Conservation (phyloP, 2,797 vertebrate genomes). For the Parauchenoglanis ngamensis region DNA sequence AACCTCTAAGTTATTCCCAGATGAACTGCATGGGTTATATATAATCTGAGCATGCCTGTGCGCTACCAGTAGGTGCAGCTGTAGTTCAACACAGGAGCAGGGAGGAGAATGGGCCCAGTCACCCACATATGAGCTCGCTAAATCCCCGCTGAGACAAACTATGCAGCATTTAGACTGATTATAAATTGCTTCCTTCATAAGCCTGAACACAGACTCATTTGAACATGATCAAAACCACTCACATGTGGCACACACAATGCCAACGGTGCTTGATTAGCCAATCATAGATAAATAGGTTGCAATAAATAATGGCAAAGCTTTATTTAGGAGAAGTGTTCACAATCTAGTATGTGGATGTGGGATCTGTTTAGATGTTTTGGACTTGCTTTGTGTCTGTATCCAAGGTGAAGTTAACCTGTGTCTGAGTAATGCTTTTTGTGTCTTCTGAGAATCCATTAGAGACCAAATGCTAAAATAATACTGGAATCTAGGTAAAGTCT, state of each 20-base stretch:
- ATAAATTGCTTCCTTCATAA: conserved; percentile 59
- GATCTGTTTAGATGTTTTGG: conserved; percentile 49
- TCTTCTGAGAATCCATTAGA: conserved; percentile 39
- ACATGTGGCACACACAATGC: conserved; percentile 63
- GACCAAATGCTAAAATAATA: conserved; percentile 37
- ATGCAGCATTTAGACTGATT: conserved; percentile 49
- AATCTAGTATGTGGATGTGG: conserved; percentile 33
- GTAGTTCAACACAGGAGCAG: conserved; percentile 64
- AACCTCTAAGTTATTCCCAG: conserved; percentile 39
- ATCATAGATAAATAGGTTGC: conserved; percentile 37
- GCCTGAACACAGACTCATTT: conserved; percentile 54
- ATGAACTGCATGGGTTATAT: conserved; percentile 21
- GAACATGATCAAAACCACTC: conserved; percentile 58
- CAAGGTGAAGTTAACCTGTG: conserved; percentile 41
- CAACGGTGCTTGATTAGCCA: conserved; percentile 64
- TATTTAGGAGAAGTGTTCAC: conserved; percentile 32
- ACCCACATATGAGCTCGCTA: conserved; percentile 33
- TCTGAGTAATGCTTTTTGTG: conserved; percentile 28
- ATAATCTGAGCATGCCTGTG: conserved; percentile 48
- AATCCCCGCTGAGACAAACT: conserved; percentile 26
- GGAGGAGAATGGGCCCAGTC: conserved; percentile 41
- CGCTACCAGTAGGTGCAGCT: conserved; percentile 75
- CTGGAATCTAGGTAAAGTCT: conserved; percentile 8
- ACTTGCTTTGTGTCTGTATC: conserved; percentile 53
- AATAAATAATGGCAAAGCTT: conserved; percentile 45